Conservation (phyloP, 1,140 invertebrate genomes). For the Drosophila pseudoananassae region DNA sequence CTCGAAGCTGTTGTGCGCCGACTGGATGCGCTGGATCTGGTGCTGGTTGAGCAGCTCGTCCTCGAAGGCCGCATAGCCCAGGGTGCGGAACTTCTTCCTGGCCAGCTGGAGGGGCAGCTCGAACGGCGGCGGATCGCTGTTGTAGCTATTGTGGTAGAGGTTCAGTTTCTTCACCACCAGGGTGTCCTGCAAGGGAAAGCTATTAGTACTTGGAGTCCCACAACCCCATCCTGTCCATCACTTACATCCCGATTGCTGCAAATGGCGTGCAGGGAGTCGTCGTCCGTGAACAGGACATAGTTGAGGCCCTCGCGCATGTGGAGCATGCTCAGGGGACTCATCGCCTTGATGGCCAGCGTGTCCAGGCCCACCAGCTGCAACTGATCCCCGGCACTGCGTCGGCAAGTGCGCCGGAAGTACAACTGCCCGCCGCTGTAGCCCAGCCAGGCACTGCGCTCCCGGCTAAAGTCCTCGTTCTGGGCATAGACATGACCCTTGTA, state of each 20-base stretch:
- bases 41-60: slow-evolving; percentile 86
- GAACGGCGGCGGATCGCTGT: slow-evolving; percentile 83
- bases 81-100: slow-evolving; percentile 91
- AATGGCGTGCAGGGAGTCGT: slow-evolving; percentile 83
- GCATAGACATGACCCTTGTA: slow-evolving; percentile 94
- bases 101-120: slow-evolving; percentile 92
- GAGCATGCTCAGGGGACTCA: slow-evolving; percentile 74
- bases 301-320: slow-evolving; percentile 78
- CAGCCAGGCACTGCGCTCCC: slow-evolving; percentile 91
- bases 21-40: slow-evolving; percentile 82
- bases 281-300: slow-evolving; percentile 82
- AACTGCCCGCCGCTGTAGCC: slow-evolving; percentile 88
- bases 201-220: background rate
- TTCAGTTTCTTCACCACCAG: slow-evolving; percentile 80
- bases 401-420: slow-evolving; percentile 77
- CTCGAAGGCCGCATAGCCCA: slow-evolving; percentile 90
- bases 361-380: slow-evolving; percentile 80
- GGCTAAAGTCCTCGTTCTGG: slow-evolving; percentile 91
- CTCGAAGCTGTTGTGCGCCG: slow-evolving; percentile 81
- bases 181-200: slow-evolving; percentile 55
- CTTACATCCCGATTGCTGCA: slow-evolving; percentile 81
- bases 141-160: slow-evolving; percentile 71
- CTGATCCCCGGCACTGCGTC: slow-evolving; percentile 68
- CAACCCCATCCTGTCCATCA: slow-evolving; percentile 7
- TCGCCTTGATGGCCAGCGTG: slow-evolving; percentile 71